phyloP scores from a whole-genome alignment of 2,888 invertebrate genomes.

The Mamestra brassicae region DNA sequence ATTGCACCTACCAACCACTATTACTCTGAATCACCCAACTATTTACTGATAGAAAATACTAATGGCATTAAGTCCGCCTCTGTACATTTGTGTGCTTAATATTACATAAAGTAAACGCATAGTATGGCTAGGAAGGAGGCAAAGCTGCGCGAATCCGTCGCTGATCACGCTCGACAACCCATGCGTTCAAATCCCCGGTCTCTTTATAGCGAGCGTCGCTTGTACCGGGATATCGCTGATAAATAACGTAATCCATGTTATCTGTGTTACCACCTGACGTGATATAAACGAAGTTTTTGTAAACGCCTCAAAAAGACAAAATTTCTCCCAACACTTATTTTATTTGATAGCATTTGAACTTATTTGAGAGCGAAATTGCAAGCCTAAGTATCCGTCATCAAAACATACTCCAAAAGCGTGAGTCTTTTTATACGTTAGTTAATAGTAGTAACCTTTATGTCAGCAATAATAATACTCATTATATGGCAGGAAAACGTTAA shows the following conservation, averaged over 20 bases:
- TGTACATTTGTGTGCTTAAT: too few species aligned
- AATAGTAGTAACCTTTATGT: neutral
- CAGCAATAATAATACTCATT: neutral
- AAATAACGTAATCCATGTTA: neutral
- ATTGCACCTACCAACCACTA: too few species aligned
- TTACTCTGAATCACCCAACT: too few species aligned
- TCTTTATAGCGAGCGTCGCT: conserved; percentile 3
- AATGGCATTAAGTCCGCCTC: too few species aligned
- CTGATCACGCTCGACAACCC: neutral
- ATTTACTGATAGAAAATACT: too few species aligned
- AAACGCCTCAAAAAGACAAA: too few species aligned
- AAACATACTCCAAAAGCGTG: neutral
- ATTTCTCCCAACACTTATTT: neutral
- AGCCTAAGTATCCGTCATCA: neutral
- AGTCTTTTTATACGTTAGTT: too few species aligned
- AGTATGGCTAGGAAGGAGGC: neutral
- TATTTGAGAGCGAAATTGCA: neutral
- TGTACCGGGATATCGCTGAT: neutral
- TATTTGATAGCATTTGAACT: neutral
- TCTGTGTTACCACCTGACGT: neutral
- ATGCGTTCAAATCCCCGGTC: conserved; percentile 3
- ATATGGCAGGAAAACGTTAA: neutral
- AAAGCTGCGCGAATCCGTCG: neutral
- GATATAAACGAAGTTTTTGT: neutral
- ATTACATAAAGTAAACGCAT: too few species aligned